Percentiles rank a stretch among this genome's conserved stretches.
These are phyloP conservation scores for Bothrops jararaca DNA, from an alignment of 2,113 vertebrate genomes.

Conservation along the genomic window DNA sequence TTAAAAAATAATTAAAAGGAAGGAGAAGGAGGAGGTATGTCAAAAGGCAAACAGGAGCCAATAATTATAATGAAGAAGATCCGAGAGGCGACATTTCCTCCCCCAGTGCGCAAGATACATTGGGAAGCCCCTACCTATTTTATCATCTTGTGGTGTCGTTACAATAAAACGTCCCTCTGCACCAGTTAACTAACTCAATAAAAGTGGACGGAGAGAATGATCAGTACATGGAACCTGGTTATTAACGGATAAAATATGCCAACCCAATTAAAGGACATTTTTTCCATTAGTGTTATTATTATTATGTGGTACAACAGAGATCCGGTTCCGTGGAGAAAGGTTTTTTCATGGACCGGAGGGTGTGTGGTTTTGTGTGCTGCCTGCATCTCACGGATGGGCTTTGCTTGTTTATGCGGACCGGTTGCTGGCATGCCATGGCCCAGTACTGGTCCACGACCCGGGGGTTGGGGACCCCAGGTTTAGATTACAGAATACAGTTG, in stretches of 20 bases:
- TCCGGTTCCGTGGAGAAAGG: no score
- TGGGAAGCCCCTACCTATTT: not conserved
- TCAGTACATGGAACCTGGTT: not conserved
- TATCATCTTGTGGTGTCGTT: not conserved
- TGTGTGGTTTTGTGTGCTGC: no score
- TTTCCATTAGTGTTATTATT: not conserved
- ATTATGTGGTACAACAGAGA: not conserved
- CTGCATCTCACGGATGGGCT: no score
- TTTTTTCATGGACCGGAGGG: no score
- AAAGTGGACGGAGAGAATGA: not conserved
- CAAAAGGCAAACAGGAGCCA: not conserved
- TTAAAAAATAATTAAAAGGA: not conserved
- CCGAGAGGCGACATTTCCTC: not conserved
- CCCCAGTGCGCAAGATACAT: not conserved
- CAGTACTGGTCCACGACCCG: no score
- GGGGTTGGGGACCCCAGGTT: no score
- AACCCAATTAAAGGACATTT: not conserved
- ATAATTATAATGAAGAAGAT: not conserved
- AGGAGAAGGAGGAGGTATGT: not conserved
- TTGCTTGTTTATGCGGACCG: no score
- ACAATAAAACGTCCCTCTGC: not conserved
- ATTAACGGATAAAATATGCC: not conserved
- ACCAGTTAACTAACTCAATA: not conserved
- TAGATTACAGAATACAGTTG: no score
- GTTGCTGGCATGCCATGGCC: no score